Evolutionary conservation across 2,888 invertebrate genomes (phyloP), one percentile per base, ranked within the genome.

Genomic region (Parnassius orleans): DNA sequence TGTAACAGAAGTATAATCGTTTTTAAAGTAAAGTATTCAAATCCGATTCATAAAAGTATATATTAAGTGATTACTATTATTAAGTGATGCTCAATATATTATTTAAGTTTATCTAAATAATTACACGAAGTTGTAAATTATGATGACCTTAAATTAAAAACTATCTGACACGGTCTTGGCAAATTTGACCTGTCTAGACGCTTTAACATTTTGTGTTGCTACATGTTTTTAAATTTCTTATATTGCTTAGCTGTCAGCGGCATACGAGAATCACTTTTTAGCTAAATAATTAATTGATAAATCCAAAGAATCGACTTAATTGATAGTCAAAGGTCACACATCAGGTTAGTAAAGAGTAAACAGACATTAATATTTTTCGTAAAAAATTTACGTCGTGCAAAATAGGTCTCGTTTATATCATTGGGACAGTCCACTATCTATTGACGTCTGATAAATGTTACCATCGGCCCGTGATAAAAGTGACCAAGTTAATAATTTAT

Each of bases 401-500:
- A 65, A 63, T 60, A 47, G 41, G 43, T 47, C 50, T 41, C 53
- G 65, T 62, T 68, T 65, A 66, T 60, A 55, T 43, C 54, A 56
- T 61, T 53, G 48, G 62, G 53, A 60, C 60, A 67, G 71, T 87
- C 86, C 85, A 84, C 72, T 69, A 69, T 72, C 63, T 77, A 76
- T 78, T 76, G 75, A 75, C 82, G 81, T 77, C 67, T 78, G 81
- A 84, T 85, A 86, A 87, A 87, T 79, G 82, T 81, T 83, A 80
- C 84, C 83, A 79, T 80, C 78, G 79, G 69, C 77, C 86, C 74
- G 88, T 89, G 91, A 90, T 91, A 91, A 91, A 90, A 90, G 84
- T 91, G 90, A 90, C 90, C 90, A 85, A 80, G 85, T 79, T 77
- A 82, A 86, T 90, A 90, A 91, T 90, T 90, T 91, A 90, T 91